Base-by-base conservation (phyloP, 2,888 invertebrate genomes). In the Campaea margaritaria region DNA sequence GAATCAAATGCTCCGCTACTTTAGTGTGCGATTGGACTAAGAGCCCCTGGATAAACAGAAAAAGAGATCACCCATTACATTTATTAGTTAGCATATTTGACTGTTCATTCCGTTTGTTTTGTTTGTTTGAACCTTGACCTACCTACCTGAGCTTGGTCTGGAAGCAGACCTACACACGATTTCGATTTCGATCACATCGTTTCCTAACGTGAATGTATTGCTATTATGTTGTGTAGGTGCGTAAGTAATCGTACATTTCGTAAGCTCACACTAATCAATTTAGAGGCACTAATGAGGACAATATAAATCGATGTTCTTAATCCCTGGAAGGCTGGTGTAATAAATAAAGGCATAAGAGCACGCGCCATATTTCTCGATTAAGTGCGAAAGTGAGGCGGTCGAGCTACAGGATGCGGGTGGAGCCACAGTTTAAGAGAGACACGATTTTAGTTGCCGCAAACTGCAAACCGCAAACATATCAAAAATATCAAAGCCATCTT, bases 301-400 rank as follows among this genome's bases (percentile, higher is more conserved):
- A 82, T 87, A 90, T 89, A 86, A 87, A 88, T 89, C 85, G 86
- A 83, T 84, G 81, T 83, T 86, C 86, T 87, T 86, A 88, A 89
- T 89, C 88, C 89, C 77, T 75, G 74, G 80, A 78, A 82, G 83
- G 83, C 79, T 79, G 74, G 68, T 60, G 86, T 77, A 83, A 91
- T 91, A 91, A 91, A 91, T 91, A 91, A 87, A 86, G 85, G 89
- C 85, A 88, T 89, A 89, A 91, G 87, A 84, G 85, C 87, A 83
- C 82, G 83, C 83, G 86, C 91, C 90, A 91, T 91, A 91, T 91
- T 91, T 91, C 91, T 90, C 89, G 91, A 91, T 91, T 91, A 91
- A 89, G 87, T 89, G 89, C 90, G 86, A 91, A 91, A 88, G 90
- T 87, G 85, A 86, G 77, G 86, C 85, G 78, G 74, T 78, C 75